A percentile compares a stretch with the other conserved stretches of the same genome.
These are phyloP conservation scores for Cosmopolites sordidus DNA, from an alignment of 2,888 invertebrate genomes.

Conservation along the genomic window DNA sequence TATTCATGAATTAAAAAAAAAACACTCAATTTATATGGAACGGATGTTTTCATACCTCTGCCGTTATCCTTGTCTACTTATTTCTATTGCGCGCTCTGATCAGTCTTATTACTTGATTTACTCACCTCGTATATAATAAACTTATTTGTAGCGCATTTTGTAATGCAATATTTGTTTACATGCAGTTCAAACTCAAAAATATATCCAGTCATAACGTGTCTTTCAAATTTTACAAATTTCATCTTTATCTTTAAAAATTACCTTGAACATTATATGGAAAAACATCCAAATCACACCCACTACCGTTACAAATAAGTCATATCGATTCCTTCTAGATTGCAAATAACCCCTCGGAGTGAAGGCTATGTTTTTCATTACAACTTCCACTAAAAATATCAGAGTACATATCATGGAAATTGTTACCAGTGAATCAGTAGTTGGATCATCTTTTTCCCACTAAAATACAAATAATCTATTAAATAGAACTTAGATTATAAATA, in stretches of 20 bases:
- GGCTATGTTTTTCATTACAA: conserved; percentile 96
- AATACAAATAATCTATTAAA: conserved; percentile 25
- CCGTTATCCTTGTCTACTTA: no score
- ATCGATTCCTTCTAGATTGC: conserved; percentile 95
- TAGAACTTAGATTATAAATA: not conserved
- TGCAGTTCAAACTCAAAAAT: no score
- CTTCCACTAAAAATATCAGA: conserved; percentile 91
- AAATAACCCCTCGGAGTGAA: conserved; percentile 97
- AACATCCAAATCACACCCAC: conserved; percentile 96
- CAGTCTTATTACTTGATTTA: no score
- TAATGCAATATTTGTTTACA: no score
- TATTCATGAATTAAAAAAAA: no score
- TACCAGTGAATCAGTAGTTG: conserved; percentile 76
- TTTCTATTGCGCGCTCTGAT: no score
- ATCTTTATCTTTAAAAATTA: conserved; percentile 46
- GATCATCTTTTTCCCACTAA: conserved; percentile 82
- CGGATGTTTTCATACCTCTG: no score
- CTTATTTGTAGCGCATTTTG: no score
- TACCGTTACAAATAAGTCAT: conserved; percentile 95
- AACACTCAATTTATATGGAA: no score
- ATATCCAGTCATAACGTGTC: no score
- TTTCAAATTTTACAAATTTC: no score
- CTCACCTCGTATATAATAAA: no score
- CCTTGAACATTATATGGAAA: conserved; percentile 83
- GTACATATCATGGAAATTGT: conserved; percentile 85